These are phyloP conservation scores for Cybosia mesomella DNA, from an alignment of 2,888 invertebrate species.

Conservation along the genomic window DNA sequence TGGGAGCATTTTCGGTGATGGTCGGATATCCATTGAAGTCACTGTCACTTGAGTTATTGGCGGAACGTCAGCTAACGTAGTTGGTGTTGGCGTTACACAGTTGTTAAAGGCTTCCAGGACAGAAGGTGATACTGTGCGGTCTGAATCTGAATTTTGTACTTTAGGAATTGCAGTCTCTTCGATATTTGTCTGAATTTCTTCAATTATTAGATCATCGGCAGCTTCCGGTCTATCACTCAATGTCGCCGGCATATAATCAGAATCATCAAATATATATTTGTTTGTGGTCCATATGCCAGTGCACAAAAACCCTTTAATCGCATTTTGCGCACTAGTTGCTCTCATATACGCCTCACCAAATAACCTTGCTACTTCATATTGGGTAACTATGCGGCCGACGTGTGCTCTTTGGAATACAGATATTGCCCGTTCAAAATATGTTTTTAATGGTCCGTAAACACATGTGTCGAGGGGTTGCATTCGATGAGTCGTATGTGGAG, in stretches of 20 bases:
- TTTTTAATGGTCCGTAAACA: conserved; percentile 26
- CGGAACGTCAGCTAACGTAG: no score
- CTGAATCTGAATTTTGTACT: no score
- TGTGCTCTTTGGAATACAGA: conserved; percentile 22
- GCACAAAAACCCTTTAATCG: conserved; percentile 20
- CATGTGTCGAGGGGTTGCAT: conserved; percentile 1
- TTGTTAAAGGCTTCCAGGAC: no score
- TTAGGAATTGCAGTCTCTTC: no score
- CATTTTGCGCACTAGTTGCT: conserved; percentile 27
- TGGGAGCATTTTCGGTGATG: no score
- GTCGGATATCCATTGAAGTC: no score
- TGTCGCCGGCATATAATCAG: conserved; percentile 21
- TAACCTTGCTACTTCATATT: conserved; percentile 27
- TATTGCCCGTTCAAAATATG: conserved; percentile 27
- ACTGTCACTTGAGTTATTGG: no score
- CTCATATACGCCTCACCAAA: conserved; percentile 29
- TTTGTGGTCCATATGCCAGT: conserved; percentile 27
- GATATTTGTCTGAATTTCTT: no score
- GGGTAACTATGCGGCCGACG: conserved; percentile 19
- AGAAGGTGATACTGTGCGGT: no score
- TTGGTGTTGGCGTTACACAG: no score
- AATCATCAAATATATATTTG: conserved; percentile 21
- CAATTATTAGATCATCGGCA: neutral
- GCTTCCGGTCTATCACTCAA: conserved; percentile 13
- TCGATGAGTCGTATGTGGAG: conserved; percentile 40